Percentiles rank a stretch among this genome's conserved stretches.
Conservation (phyloP, 2,888 invertebrate genomes). For the Eutolmus rufibarbis region DNA sequence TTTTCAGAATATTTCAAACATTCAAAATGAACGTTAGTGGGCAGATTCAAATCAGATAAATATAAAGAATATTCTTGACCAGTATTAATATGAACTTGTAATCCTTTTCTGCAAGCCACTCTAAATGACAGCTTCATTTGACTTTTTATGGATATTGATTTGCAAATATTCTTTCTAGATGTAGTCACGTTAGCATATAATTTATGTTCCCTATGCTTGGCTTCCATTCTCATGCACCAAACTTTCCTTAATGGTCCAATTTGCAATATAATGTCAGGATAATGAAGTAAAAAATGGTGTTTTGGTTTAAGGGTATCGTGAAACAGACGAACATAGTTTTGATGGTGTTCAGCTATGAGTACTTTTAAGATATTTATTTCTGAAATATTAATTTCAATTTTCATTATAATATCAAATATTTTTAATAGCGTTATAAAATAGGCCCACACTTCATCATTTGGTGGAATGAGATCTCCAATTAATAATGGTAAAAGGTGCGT, state of each 20-base stretch:
- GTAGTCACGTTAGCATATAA: not conserved
- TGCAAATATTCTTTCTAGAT: not conserved
- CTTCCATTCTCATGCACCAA: constrained; percentile 25
- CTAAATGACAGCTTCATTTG: not conserved
- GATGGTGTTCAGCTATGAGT: not conserved
- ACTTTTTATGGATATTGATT: not conserved
- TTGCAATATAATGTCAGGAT: not conserved
- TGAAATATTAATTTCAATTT: not conserved
- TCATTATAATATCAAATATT: not conserved
- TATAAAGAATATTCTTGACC: not conserved
- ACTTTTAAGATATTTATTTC: not conserved
- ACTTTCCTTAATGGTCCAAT: not conserved
- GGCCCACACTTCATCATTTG: not conserved
- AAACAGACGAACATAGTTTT: not conserved
- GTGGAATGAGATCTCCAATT: not conserved
- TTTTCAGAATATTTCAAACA: not conserved
- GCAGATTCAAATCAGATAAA: not conserved
- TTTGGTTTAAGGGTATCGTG: not conserved
- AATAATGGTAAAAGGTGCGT: not conserved
- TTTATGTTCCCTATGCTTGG: constrained; percentile 17
- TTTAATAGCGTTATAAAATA: not conserved
- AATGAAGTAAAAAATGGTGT: constrained; percentile 26
- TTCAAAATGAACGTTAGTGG: not conserved
- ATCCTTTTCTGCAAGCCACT: not conserved
- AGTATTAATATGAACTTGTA: not conserved